These are phyloP conservation scores for Mactromeris polynyma DNA, from an alignment of 2,888 invertebrate species.

Conservation along the genomic window DNA sequence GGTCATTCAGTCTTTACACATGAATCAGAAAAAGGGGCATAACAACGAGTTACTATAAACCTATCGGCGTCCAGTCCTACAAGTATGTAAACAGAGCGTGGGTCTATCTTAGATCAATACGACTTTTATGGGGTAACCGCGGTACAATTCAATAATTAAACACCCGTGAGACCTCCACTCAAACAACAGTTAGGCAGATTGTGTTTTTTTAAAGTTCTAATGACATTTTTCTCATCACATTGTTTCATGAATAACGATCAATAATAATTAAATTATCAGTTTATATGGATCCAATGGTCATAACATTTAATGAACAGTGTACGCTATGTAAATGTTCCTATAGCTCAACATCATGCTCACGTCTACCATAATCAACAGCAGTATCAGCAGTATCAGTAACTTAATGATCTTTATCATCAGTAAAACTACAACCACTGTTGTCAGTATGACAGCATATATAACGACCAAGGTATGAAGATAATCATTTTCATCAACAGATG, in stretches of 20 bases:
- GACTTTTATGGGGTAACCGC: slow-evolving; percentile 6
- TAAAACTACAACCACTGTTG: too few relatives aligned
- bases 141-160: slow-evolving; percentile 23
- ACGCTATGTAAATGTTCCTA: background rate
- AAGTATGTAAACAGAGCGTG: slow-evolving; percentile 18
- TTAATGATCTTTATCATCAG: too few relatives aligned
- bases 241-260: slow-evolving; percentile 7
- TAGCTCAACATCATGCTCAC: background rate
- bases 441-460: too few relatives aligned
- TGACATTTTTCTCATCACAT: slow-evolving; percentile 17
- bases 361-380: background rate
- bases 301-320: slow-evolving; percentile 1
- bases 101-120: slow-evolving; percentile 23
- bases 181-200: slow-evolving; percentile 4
- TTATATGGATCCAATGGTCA: background rate
- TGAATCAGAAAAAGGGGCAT: background rate
- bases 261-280: slow-evolving; percentile 15
- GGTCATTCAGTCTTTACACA: background rate
- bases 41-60: background rate
- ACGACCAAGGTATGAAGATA: too few relatives aligned
- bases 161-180: slow-evolving; percentile 7
- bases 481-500: too few relatives aligned
- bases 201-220: background rate
- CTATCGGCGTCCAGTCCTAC: background rate
- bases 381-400: background rate